Evolutionary conservation across 2,888 invertebrate species (phyloP), one percentile per base, ranked within the genome.

Genomic region (Netelia virgata): DNA sequence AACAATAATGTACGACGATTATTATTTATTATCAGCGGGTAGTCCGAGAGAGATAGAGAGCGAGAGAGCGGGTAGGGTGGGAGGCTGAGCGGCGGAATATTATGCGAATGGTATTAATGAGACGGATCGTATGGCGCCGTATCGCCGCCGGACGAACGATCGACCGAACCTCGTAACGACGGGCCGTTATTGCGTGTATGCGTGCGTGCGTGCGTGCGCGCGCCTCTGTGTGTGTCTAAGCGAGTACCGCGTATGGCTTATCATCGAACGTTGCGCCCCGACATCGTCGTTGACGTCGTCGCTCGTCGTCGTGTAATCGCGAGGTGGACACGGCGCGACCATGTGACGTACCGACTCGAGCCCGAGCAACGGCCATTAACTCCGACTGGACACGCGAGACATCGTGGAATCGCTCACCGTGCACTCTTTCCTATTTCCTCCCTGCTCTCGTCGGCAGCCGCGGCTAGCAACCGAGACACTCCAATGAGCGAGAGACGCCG

Each of bases 51-150:
- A 14, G 14, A 20, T 10, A 50, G 43, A 28, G 50, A 16, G 53
- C 23, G 18, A 11, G 63, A 36, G 47, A 47, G 28, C 3, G 3
- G 6, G 28, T 28, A 28, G 47, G 47, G 47, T 41, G 28, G 18
- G 59, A 16, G 18, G 55, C 8, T n/a, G 55, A 18, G 55, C 55
- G 3, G 53, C 28, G 23, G 70, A 43, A 10, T 79, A 84, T 85
- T 85, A 79, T 83, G 75, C 84, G 83, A 84, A 84, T 84, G 77
- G 68, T 76, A 85, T 86, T 85, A 86, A 85, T 82, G 86, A 86
- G 83, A 79, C 82, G 76, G 75, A 86, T 80, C 78, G 61, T 69
- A 79, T 84, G 86, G 86, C 86, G 86, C 85, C 85, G 77, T 78
- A 74, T 81, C 76, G 84, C 61, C 84, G 84, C 53, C 76, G 76